Conservation (phyloP, 1,140 invertebrate genomes). For the Hyles vespertilio region DNA sequence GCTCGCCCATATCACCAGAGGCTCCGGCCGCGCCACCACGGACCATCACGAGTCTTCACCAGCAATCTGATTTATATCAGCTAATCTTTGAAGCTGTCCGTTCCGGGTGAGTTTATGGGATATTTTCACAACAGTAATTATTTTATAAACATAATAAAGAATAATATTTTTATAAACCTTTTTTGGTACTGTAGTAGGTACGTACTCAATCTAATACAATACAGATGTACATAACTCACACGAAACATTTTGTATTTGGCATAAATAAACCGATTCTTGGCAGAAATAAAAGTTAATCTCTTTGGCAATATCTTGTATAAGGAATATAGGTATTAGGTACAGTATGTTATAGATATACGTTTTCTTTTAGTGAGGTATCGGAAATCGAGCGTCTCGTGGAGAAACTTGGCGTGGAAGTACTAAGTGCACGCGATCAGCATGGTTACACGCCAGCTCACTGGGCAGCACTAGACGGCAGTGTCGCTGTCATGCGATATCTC, state of each 20-base stretch:
- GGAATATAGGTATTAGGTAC: no score
- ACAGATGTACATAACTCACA: no score
- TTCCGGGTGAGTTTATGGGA: conserved; percentile 70
- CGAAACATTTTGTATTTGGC: no score
- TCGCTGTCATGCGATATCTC: conserved; percentile 89
- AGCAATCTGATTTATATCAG: conserved; percentile 70
- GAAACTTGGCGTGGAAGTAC: conserved; percentile 82
- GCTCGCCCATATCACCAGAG: conserved; percentile 71
- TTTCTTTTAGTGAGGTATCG: conserved; percentile 78
- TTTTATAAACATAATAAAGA: background rate
- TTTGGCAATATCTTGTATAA: no score
- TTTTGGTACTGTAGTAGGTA: no score
- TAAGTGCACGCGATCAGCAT: conserved; percentile 89
- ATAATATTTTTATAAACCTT: no score
- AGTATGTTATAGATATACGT: background rate
- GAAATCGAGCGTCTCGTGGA: conserved; percentile 87
- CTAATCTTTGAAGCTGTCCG: conserved; percentile 81
- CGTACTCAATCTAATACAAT: no score
- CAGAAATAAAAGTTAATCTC: no score
- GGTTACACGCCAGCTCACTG: conserved; percentile 95
- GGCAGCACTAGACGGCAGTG: conserved; percentile 91
- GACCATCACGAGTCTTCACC: conserved; percentile 52
- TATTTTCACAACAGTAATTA: background rate
- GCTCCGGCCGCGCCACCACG: conserved; percentile 63
- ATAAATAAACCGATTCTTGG: no score